These are phyloP conservation scores for Drosophila buzzatii DNA, from an alignment of 2,888 invertebrate species.

Conservation along the genomic window DNA sequence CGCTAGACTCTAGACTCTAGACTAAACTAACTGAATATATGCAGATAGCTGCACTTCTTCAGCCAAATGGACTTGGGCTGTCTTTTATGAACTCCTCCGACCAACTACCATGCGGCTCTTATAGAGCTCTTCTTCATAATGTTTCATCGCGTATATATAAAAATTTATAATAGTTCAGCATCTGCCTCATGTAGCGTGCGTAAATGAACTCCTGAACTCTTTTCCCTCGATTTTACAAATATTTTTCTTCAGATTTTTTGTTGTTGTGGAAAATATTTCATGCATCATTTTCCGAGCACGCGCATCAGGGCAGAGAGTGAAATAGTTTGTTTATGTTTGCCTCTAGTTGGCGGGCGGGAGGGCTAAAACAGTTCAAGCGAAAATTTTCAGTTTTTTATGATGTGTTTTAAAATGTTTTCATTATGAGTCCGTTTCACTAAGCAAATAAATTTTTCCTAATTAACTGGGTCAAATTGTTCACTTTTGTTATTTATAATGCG, in stretches of 20 bases:
- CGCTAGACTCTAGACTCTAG: conserved; percentile 22
- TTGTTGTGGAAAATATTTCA: conserved; percentile 53
- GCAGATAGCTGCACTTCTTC: conserved; percentile 15
- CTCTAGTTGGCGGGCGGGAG: conserved; percentile 42
- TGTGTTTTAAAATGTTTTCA: conserved; percentile 76
- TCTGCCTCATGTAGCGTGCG: conserved; percentile 44
- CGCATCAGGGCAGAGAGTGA: conserved; percentile 21
- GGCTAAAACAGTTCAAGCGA: conserved; percentile 31
- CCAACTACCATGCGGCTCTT: conserved; percentile 8
- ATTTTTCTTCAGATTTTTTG: neutral
- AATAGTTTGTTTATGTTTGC: conserved; percentile 72
- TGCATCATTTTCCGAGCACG: conserved; percentile 48
- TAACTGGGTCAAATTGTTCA: conserved; percentile 61
- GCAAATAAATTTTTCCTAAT: conserved; percentile 63
- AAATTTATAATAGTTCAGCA: conserved; percentile 43
- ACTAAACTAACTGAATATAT: conserved; percentile 36
- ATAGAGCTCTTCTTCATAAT: conserved; percentile 16
- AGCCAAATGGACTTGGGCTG: conserved; percentile 29
- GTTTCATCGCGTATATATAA: conserved; percentile 22
- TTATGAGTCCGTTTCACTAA: conserved; percentile 71
- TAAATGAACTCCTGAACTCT: conserved; percentile 57
- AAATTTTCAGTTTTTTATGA: conserved; percentile 62
- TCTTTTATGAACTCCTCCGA: conserved; percentile 53
- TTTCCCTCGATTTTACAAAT: conserved; percentile 12
- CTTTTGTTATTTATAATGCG: conserved; percentile 16